Evolutionary conservation across 2,888 invertebrate genomes (phyloP), one percentile per base, ranked within the genome.

Genomic region (Phalera bucephala): DNA sequence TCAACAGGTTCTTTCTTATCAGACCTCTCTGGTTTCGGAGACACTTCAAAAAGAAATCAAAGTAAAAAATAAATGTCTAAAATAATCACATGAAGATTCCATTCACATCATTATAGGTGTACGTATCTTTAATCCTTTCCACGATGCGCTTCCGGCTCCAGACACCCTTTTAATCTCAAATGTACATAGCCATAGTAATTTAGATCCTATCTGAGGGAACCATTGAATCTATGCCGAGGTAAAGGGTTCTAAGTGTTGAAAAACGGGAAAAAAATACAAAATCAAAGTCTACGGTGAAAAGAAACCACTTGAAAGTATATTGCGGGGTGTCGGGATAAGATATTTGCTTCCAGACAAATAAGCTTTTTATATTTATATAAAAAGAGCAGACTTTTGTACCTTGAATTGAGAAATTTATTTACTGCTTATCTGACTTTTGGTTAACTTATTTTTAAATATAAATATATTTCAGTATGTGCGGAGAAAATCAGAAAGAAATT

Each of bases 101-200:
- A 9, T 14, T 28, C 4, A 28, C 14, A 28, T 12, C 14, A 14
- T 28, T 28, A 17, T 17, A 17, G n/a, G 22, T 26, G 31, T 37
- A 32, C 27, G 40, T 49, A 36, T 45, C 49, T 50, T 41, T 56
- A 56, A 47, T 31, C 40, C 48, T 46, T 45, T 46, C 48, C 52
- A 52, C 52, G 46, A 50, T 52, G 54, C 56, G 57, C 85, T 82
- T 56, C 62, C 47, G 80, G 81, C 76, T 48, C 59, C 85, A 86
- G 85, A 87, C 85, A 80, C 83, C 85, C 82, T 73, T 85, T 84
- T 81, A 82, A 83, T 83, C 82, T 79, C 72, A 74, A 73, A 81
- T 82, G 84, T 78, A 77, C 80, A 80, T 73, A 77, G 71, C 77
- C 73, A 68, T 63, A 70, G 82, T 82, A 83, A 85, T 86, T 86